Evolutionary conservation across 2,113 vertebrate genomes (phyloP).

Genomic region (Odontophorus gujanensis): DNA sequence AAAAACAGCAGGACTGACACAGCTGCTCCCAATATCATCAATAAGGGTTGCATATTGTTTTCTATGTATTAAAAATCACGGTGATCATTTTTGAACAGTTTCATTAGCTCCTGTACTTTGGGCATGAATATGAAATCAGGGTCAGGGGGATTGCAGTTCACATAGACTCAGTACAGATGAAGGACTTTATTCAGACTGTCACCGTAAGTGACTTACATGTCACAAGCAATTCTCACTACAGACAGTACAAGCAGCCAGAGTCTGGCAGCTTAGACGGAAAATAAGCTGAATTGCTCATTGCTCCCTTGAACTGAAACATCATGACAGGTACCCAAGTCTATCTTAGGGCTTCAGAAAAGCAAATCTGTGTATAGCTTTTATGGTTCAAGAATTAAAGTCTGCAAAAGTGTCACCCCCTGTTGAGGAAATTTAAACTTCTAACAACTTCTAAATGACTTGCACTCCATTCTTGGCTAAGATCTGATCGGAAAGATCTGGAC

Average conservation of each 20-base stretch:
- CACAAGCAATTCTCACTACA: conserved; percentile 50
- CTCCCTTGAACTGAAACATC: conserved; percentile 14
- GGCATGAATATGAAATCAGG: not conserved
- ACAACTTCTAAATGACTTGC: not conserved
- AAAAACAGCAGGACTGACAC: not conserved
- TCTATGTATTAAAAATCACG: not conserved
- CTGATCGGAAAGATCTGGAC: not conserved
- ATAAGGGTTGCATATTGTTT: not conserved
- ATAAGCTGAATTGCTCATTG: conserved; percentile 60
- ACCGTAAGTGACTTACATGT: conserved; percentile 51
- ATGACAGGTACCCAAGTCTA: conserved; percentile 47
- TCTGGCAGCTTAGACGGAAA: conserved; percentile 49
- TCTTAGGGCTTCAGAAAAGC: not conserved
- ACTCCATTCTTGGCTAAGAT: not conserved
- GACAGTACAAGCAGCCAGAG: conserved; percentile 34
- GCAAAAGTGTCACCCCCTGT: not conserved
- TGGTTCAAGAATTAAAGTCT: not conserved
- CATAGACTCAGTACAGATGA: not conserved
- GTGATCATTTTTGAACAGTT: not conserved
- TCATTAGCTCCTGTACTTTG: not conserved
- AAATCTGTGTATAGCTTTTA: not conserved
- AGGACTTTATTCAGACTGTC: conserved; percentile 50
- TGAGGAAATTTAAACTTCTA: not conserved
- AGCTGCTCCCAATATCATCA: not conserved
- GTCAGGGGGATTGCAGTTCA: not conserved